phyloP scores from a whole-genome alignment of 2,888 invertebrate species.

The Campoplex capitator region DNA sequence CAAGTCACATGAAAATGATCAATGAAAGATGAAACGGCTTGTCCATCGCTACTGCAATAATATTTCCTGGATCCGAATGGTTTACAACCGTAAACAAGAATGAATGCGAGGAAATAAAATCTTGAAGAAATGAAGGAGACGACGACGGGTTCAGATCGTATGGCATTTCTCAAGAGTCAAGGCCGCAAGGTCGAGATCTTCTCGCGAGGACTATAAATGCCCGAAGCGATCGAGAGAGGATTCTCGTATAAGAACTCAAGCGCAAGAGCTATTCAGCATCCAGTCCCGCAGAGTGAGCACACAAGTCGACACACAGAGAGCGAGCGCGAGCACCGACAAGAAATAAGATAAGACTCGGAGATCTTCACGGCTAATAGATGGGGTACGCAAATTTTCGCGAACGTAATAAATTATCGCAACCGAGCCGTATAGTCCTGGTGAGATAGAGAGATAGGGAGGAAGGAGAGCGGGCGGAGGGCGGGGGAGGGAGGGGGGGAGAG shows the following conservation, averaged over 20 bases:
- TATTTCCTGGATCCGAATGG: not conserved
- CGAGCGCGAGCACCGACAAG: slow-evolving; percentile 51
- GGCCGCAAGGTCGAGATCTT: slow-evolving; percentile 66
- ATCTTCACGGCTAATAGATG: slow-evolving; percentile 74
- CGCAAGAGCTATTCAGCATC: slow-evolving; percentile 58
- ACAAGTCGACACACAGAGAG: slow-evolving; percentile 64
- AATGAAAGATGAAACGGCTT: not conserved
- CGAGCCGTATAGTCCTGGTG: slow-evolving; percentile 56
- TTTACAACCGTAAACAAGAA: not conserved
- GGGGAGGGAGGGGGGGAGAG: slow-evolving; percentile 48
- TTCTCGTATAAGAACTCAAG: slow-evolving; percentile 48
- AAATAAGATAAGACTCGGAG: slow-evolving; percentile 67
- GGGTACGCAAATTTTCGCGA: slow-evolving; percentile 79
- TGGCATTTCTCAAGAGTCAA: slow-evolving; percentile 64
- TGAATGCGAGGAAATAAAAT: slow-evolving; percentile 24
- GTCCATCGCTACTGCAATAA: not conserved
- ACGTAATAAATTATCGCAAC: slow-evolving; percentile 79
- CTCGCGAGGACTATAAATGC: slow-evolving; percentile 62
- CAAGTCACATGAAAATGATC: not conserved
- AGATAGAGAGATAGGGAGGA: slow-evolving; percentile 69
- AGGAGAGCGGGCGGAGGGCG: slow-evolving; percentile 45
- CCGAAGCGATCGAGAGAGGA: slow-evolving; percentile 63
- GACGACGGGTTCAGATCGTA: slow-evolving; percentile 34
- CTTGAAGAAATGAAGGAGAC: slow-evolving; percentile 31
- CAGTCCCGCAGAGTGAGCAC: slow-evolving; percentile 61